Evolutionary conservation across 2,113 vertebrate species (phyloP), one percentile per base, ranked within the genome.

Genomic region (Tylochromis polylepis): DNA sequence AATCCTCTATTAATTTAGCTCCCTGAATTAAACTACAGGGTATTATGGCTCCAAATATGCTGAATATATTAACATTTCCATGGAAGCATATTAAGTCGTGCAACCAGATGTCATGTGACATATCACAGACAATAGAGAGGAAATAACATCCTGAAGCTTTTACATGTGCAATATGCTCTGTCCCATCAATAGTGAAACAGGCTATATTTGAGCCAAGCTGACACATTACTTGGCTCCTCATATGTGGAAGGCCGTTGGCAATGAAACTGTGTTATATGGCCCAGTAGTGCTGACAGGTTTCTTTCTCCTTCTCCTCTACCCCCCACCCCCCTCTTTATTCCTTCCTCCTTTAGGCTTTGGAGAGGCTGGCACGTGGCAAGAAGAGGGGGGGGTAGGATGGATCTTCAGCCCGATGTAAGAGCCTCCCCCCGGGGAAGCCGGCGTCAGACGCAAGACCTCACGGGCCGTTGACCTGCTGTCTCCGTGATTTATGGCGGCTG

Each of bases 271-370:
- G 92, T 95, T 96, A 95, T 95, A 94, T 93, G 91, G 93, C 90
- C 92, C 85, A 91, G 92, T 90, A 95, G 91, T 95, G 95, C 95
- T 97, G 95, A 97, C 95, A 93, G 91, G 85, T 93, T 89, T 94
- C 91, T 95, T 92, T 95, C 93, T 92, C 88, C 70, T 58, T 75
- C 82, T 88, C 79, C 38, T 67, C 82, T 86, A 59, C 53, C 67
- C 16, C 46, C 81, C 82, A 10, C 60, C 75, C 85, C 57, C 81
- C 56, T 77, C 81, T 92, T 82, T 93, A 84, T 94, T 88, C 85
- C 88, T 93, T 90, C 87, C 86, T 90, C 81, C 88, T 92, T 36
- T 85, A 96, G 96, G 94, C 92, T 62, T 87, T 88, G 84, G 84
- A 89, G 85, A 86, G 75, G 85, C 91, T 65, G 85, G 86, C 92